Evolutionary conservation across 1,140 invertebrate species (phyloP).

Genomic region (Zophobas morio): DNA sequence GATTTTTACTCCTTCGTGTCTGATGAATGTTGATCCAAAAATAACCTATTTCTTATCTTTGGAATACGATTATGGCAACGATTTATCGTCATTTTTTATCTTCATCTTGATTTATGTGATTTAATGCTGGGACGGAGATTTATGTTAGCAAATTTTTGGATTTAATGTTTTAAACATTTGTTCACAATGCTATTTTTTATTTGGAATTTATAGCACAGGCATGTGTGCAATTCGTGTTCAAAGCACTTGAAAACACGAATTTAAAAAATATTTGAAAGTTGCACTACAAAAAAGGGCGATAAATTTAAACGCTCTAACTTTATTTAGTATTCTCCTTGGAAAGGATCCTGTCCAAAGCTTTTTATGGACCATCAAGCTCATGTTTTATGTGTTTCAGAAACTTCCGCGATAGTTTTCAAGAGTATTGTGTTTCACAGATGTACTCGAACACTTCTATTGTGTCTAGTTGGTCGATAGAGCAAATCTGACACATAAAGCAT

Average conservation of each 20-base stretch:
- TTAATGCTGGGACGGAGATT: background rate
- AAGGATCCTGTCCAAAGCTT: slow-evolving; percentile 20
- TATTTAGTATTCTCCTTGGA: slow-evolving; percentile 14
- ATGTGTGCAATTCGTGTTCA: background rate
- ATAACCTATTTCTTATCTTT: no score
- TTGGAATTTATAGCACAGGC: background rate
- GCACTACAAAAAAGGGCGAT: background rate
- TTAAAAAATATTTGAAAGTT: background rate
- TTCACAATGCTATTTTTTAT: background rate
- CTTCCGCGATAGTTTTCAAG: slow-evolving; percentile 24
- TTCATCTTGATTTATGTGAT: background rate
- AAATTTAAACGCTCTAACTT: slow-evolving; percentile 7
- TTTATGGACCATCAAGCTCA: slow-evolving; percentile 20
- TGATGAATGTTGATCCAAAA: no score
- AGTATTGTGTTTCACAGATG: background rate
- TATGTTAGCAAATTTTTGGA: background rate
- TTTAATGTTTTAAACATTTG: background rate
- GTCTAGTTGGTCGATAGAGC: background rate
- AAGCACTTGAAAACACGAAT: background rate
- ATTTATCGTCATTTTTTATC: background rate
- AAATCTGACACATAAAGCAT: background rate
- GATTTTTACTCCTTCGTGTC: no score
- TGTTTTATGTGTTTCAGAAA: slow-evolving; percentile 37
- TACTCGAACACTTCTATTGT: slow-evolving; percentile 2
- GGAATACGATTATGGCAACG: no score